Base-by-base conservation (phyloP, 64 coral and sea anemone species). In the Porites australiensis region DNA sequence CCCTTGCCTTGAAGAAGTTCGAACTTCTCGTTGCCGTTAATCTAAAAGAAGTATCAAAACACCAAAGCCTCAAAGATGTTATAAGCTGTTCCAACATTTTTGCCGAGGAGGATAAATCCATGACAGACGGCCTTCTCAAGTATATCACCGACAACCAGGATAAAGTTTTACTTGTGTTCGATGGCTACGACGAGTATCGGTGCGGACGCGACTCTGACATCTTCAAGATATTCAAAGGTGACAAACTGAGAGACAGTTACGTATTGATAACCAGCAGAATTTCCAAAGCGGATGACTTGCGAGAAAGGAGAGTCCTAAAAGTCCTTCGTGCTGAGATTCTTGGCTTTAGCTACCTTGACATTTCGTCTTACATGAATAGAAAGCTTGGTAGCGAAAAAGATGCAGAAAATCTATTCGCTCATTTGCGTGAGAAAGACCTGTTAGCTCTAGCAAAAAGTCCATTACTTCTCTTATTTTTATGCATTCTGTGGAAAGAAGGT, bases 81-180 rank as follows among this genome's bases (percentile, higher is more conserved):
- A 4, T 80, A 59, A 59, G 20, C 5, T 4, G 37, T 6, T 74
- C 71, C 0, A 13, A 45, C 2, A 74, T 74, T 49, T 74, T 74
- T 15, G 9, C 71, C 2, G 8, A 13, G 71, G 71, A 74, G 37
- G 71, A 74, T 2, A 15, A 45, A 74, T 13, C 21, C 6, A 37
- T 13, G 71, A 5, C 44, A 37, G 71, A 74, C 4, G 71, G 14
- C 44, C 71, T 58, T n/a, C 75, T 77, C 6, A 16, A n/a, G 5
- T 77, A 77, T 45, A 77, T 77, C 6, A 14, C n/a, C 18, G 55
- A 77, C 75, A 5, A 77, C 49, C 75, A 77, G 55, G 75, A 77
- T 6, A 53, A 77, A 21, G 75, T 74, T 74, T 10, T 74, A 9
- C 23, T 74, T 37, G 23, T 74, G 71, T 45, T 74, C 6, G 71